Percentiles rank a stretch among this genome's conserved stretches.
Conservation (phyloP, 2,888 invertebrate species). For the Dysmachus trigonus region DNA sequence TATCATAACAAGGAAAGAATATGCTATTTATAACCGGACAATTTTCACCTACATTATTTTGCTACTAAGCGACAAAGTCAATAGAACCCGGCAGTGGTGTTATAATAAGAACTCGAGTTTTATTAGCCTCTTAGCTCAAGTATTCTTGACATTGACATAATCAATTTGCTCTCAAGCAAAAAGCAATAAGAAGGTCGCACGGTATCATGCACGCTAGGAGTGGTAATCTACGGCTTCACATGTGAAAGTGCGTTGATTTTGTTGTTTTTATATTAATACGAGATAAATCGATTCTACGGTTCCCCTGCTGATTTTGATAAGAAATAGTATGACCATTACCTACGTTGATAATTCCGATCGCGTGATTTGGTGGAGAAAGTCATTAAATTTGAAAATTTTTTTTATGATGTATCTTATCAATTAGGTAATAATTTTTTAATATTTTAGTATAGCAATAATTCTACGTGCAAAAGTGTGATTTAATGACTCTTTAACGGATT, state of each 20-base stretch:
- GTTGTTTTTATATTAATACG: neutral
- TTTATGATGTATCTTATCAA: neutral
- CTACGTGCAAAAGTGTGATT: conserved; percentile 32
- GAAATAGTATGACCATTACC: neutral
- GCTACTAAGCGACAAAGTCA: neutral
- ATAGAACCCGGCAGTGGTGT: neutral
- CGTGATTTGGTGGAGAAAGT: neutral
- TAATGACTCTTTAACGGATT: neutral
- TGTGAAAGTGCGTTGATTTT: neutral
- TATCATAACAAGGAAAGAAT: neutral
- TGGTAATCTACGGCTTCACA: neutral
- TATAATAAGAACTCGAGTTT: neutral
- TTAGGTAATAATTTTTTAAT: neutral
- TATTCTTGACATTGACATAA: conserved; percentile 16
- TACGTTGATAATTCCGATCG: neutral
- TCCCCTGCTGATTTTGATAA: neutral
- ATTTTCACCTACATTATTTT: neutral
- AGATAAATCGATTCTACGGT: neutral
- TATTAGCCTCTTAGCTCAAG: neutral
- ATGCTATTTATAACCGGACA: neutral
- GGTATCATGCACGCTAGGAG: neutral
- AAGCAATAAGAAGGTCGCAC: neutral
- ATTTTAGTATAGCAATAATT: neutral
- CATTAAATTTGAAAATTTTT: neutral
- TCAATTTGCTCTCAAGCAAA: neutral